Evolutionary conservation across 2,113 vertebrate species (phyloP).

Genomic region (Ammodramus savannarum): DNA sequence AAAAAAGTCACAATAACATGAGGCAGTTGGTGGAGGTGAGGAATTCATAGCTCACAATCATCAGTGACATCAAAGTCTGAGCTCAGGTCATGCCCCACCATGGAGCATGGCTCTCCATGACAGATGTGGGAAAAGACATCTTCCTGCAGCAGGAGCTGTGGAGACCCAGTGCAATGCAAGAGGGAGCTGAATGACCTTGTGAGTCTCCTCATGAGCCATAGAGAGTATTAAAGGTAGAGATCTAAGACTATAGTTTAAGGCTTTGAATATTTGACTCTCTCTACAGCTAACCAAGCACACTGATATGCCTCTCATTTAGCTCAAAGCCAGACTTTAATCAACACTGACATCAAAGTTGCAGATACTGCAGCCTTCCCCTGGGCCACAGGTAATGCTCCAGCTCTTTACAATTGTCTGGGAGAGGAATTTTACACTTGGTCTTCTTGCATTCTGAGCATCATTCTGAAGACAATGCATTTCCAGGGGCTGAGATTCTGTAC

Average conservation of each 20-base stretch:
- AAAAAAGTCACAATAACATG: neutral
- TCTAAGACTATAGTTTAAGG: neutral
- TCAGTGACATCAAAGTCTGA: neutral
- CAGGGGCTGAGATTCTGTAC: neutral
- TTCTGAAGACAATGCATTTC: neutral
- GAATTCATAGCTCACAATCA: neutral
- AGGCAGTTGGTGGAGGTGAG: neutral
- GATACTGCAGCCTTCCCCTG: neutral
- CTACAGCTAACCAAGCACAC: neutral
- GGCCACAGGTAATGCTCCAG: neutral
- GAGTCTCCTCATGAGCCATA: neutral
- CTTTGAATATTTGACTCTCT: neutral
- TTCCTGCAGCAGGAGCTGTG: neutral
- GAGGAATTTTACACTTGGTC: neutral
- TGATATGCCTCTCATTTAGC: neutral
- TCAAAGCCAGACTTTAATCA: slow-evolving; percentile 7
- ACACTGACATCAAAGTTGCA: neutral
- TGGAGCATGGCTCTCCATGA: neutral
- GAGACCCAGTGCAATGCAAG: neutral
- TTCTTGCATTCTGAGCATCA: neutral
- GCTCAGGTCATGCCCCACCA: neutral
- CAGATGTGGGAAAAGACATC: neutral
- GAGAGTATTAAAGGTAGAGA: neutral
- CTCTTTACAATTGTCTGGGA: neutral
- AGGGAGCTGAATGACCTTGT: neutral